Base-by-base conservation (phyloP, 2,888 invertebrate species). In the Euproctis similis region DNA sequence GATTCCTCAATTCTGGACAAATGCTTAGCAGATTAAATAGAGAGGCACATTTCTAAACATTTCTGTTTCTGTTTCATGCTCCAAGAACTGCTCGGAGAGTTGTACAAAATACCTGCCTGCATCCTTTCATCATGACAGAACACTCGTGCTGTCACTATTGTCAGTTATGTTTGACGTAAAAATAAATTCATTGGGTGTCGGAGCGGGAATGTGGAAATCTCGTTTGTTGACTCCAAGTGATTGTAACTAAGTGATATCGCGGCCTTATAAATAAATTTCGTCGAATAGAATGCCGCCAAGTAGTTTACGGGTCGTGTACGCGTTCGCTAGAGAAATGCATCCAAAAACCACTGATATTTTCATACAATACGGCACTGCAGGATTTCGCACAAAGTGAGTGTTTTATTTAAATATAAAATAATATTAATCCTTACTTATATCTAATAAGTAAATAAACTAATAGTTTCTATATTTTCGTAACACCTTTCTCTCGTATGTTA, bases 351-450 rank as follows among this genome's bases (percentile, higher is more conserved):
- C 86, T 30, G 88, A 87, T 53, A 85, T 87, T 44, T 86, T 86
- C 59, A 89, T 93, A 52, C 87, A 91, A 73, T 94, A 94, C 84
- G 94, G 94, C 50, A 94, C 94, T 36, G 93, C 94, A 50, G 94
- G 94, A 61, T 94, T 94, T 71, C 88, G 94, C 57, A 90, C 91
- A 57, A 92, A 89, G 93, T 92, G 76, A 88, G 88, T 84, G 54
- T 42, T 50, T 47, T 42, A n/a, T n/a, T n/a, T n/a, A n/a, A n/a
- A n/a, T n/a, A n/a, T n/a, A n/a, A n/a, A n/a, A n/a, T n/a, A n/a
- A n/a, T n/a, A n/a, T n/a, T n/a, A n/a, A n/a, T n/a, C n/a, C n/a
- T n/a, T n/a, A n/a, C n/a, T n/a, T n/a, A n/a, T n/a, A n/a, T n/a
- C n/a, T 33, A 42, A 41, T 36, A 46, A 37, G 32, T 42, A 40